phyloP scores from a whole-genome alignment of 2,888 invertebrate species.

The Lithosia quadra region DNA sequence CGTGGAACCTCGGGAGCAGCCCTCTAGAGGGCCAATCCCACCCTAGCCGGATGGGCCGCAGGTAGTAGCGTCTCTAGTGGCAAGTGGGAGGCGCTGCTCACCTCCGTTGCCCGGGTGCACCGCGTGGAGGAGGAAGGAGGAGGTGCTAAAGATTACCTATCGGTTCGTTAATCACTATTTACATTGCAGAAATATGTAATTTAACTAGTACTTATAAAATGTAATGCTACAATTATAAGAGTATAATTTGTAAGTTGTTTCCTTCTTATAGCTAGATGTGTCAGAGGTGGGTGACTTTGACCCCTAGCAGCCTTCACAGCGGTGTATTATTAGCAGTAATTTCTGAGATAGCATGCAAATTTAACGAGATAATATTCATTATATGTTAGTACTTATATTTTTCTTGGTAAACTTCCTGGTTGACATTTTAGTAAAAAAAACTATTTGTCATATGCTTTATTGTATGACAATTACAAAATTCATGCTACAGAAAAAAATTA shows the following conservation, averaged over 20 bases:
- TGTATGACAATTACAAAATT: background rate
- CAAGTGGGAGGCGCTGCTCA: too few relatives aligned
- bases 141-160: too few relatives aligned
- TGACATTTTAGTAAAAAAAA: background rate
- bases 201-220: background rate
- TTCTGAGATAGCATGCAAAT: background rate
- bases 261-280: background rate
- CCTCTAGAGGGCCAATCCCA: too few relatives aligned
- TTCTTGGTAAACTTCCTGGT: background rate
- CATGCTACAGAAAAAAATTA: background rate
- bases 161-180: conserved; percentile 1
- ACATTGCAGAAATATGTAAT: background rate
- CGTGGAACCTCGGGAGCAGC: too few relatives aligned
- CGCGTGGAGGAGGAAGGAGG: too few relatives aligned
- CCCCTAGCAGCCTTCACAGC: background rate
- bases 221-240: background rate
- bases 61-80: too few relatives aligned
- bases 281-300: conserved; percentile 10
- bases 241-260: background rate
- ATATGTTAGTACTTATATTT: background rate
- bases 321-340: conserved; percentile 1
- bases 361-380: conserved; percentile 1
- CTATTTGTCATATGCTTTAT: too few relatives aligned
- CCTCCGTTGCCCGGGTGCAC: too few relatives aligned
- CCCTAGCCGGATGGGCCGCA: too few relatives aligned